phyloP scores from a whole-genome alignment of 2,113 vertebrate species.

The Cinclus cinclus region DNA sequence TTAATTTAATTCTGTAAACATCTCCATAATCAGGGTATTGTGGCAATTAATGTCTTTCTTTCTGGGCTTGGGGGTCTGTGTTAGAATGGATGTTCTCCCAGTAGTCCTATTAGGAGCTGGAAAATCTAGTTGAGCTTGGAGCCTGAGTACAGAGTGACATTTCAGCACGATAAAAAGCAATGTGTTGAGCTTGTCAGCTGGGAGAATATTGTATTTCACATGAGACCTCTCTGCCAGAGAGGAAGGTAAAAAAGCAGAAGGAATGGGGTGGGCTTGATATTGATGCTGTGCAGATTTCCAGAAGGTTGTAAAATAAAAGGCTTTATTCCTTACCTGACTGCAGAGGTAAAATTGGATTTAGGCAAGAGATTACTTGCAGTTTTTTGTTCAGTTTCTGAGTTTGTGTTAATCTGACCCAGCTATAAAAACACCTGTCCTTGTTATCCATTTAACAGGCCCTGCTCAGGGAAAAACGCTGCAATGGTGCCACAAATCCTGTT shows the following conservation, averaged over 20 bases:
- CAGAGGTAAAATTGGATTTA: background rate
- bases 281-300: background rate
- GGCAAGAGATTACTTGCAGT: background rate
- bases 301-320: background rate
- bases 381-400: background rate
- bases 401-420: constrained; percentile 5
- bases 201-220: background rate
- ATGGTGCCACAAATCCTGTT: background rate
- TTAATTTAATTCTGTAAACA: constrained; percentile 47
- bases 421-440: constrained; percentile 26
- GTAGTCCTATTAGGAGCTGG: background rate
- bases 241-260: background rate
- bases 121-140: background rate
- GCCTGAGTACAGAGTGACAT: background rate
- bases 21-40: background rate
- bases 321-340: background rate
- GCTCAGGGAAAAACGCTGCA: background rate
- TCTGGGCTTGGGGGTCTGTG: background rate
- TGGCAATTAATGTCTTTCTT: constrained; percentile 1
- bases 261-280: background rate
- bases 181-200: constrained; percentile 4
- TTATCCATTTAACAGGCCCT: background rate
- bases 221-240: background rate
- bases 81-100: constrained; percentile 20
- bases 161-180: background rate